Conservation (phyloP, 2,888 invertebrate species). For the Callosobruchus maculatus region DNA sequence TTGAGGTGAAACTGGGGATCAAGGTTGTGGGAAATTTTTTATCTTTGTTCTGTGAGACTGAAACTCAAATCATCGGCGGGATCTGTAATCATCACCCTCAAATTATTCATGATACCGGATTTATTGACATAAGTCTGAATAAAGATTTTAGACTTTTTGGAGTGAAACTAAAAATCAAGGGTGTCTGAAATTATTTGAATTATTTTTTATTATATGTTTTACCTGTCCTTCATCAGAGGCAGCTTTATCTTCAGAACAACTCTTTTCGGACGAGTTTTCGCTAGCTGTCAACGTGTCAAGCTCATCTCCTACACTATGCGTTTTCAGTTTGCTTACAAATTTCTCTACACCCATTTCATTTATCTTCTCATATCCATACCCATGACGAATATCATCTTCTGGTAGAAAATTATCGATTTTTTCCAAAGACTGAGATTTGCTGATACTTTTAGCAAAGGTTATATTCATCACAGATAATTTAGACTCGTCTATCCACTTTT, state of each 20-base stretch:
- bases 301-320: conserved; percentile 34
- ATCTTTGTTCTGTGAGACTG: too few relatives aligned
- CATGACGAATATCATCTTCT: conserved; percentile 4
- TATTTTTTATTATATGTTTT: conserved; percentile 11
- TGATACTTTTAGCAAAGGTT: conserved; percentile 22
- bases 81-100: too few relatives aligned
- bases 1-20: too few relatives aligned
- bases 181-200: not conserved
- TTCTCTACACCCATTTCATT: conserved; percentile 13
- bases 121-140: too few relatives aligned
- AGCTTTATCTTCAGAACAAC: conserved; percentile 15
- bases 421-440: conserved; percentile 28
- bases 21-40: too few relatives aligned
- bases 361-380: conserved; percentile 12
- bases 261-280: conserved; percentile 44
- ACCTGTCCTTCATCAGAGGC: conserved; percentile 15
- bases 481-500: conserved; percentile 47
- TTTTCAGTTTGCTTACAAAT: conserved; percentile 28
- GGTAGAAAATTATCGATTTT: conserved; percentile 13
- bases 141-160: too few relatives aligned
- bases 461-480: conserved; percentile 41
- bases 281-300: conserved; percentile 36
- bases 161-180: not conserved
- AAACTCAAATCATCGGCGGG: too few relatives aligned
- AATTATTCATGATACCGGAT: too few relatives aligned